Evolutionary conservation across 2,797 vertebrate genomes (phyloP), one percentile per base, ranked within the genome.

Genomic region (Hydrolagus colliei): DNA sequence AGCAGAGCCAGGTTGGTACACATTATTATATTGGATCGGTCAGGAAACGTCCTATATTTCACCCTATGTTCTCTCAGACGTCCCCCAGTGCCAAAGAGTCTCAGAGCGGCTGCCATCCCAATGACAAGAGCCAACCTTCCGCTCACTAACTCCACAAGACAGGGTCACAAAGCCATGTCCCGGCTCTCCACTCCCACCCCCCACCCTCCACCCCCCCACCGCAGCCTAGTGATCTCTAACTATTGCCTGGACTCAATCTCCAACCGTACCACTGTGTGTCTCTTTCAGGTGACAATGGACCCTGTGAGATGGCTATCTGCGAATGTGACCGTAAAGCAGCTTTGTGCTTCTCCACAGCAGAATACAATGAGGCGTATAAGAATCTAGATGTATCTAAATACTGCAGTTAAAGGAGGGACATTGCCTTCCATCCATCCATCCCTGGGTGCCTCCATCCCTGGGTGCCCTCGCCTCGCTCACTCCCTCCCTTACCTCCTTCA

Each of bases 291-390:
- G 18, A 85, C 0, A 97, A 97, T 86, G 0, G 89, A 0, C 27
- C 32, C 0, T 96, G 95, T 0, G 61, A 91, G 35, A 87, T 86
- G 27, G 95, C 96, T 88, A 73, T 93, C 89, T 97, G 96, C 87
- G 90, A 95, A 88, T 96, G 97, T 84, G 94, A 96, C 90, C 93
- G 93, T 20, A 12, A 87, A 0, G 95, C 96, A 0, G 93, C 94
- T 1, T 91, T 91, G 67, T 97, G 96, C 89, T 97, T 97, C 20
- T 86, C 90, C 86, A 87, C 86, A 18, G 89, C 88, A 0, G 86
- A 89, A 0, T 96, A 96, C 87, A 88, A 91, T 18, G 0, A 87
- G 0, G 20, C 91, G 0, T 0, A 95, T 84, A 86, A 52, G 12
- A 0, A 86, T 0, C 72, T 95, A 11, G 86, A 92, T 86, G 86